phyloP scores from a whole-genome alignment of 1,140 invertebrate genomes.

The Leguminivora glycinivorella region DNA sequence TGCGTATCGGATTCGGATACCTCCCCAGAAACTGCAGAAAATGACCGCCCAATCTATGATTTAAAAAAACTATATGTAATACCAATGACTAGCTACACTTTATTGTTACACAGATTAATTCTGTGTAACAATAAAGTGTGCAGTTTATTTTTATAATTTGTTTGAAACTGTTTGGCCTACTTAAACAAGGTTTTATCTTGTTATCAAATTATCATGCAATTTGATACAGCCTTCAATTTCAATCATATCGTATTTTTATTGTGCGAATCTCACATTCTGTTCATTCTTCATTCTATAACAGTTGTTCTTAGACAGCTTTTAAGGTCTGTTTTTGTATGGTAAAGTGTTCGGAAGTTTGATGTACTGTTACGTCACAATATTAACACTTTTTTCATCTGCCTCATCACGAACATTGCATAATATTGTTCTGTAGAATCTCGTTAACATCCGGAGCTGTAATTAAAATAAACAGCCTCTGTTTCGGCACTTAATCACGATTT shows the following conservation, averaged over 20 bases:
- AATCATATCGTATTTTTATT: background rate
- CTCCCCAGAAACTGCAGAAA: too few species aligned
- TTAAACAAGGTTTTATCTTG: conserved; percentile 15
- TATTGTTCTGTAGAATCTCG: conserved; percentile 7
- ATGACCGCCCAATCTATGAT: background rate
- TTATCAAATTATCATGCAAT: conserved; percentile 8
- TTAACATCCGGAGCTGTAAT: conserved; percentile 18
- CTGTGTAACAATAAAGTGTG: too few species aligned
- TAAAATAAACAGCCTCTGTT: conserved; percentile 21
- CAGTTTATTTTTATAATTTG: conserved; percentile 9
- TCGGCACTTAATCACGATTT: conserved; percentile 11
- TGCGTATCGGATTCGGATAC: too few species aligned
- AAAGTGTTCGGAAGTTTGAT: background rate
- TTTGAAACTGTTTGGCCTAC: background rate
- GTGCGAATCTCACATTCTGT: background rate
- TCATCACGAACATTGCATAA: conserved; percentile 12
- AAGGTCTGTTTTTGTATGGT: background rate
- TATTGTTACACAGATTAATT: background rate
- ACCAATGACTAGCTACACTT: background rate
- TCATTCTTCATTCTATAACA: background rate
- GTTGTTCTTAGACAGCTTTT: background rate
- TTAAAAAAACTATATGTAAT: background rate
- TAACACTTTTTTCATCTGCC: conserved; percentile 1
- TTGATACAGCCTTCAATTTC: conserved; percentile 18
- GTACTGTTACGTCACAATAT: conserved; percentile 13